A percentile compares a stretch with the other conserved stretches of the same genome.
These are phyloP conservation scores for Epicauta chinensis DNA, from an alignment of 1,140 invertebrate species.

Conservation along the genomic window DNA sequence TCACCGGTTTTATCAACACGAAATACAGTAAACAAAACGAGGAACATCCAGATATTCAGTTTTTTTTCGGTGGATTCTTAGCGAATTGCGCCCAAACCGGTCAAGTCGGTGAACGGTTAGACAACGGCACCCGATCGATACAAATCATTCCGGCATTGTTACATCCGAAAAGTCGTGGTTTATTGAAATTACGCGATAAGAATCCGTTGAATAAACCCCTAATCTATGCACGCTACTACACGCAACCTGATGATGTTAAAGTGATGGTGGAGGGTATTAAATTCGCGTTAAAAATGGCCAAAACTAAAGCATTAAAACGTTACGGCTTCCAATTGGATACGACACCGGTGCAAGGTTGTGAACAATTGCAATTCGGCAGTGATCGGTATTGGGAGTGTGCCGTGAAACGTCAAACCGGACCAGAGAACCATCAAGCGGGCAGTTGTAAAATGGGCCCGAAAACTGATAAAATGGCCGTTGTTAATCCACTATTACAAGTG, in stretches of 20 bases:
- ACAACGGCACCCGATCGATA: conserved; percentile 51
- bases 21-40: conserved; percentile 67
- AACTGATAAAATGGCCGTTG: conserved; percentile 61
- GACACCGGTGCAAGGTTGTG: conserved; percentile 65
- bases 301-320: conserved; percentile 61
- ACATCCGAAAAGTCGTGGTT: conserved; percentile 77
- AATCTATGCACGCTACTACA: conserved; percentile 77
- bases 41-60: conserved; percentile 78
- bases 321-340: conserved; percentile 62
- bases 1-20: conserved; percentile 75
- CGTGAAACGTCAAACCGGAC: conserved; percentile 63
- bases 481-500: conserved; percentile 59
- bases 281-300: conserved; percentile 64
- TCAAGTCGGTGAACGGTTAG: conserved; percentile 69
- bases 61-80: conserved; percentile 78
- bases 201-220: conserved; percentile 65
- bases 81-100: conserved; percentile 77
- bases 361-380: conserved; percentile 63
- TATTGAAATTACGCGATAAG: conserved; percentile 57
- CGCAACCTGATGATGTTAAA: conserved; percentile 60
- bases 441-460: conserved; percentile 73
- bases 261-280: conserved; percentile 72
- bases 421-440: conserved; percentile 81
- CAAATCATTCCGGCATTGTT: conserved; percentile 60
- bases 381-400: conserved; percentile 81